Evolutionary conservation across 2,797 vertebrate species (phyloP).

Genomic region (Rachycentron canadum): DNA sequence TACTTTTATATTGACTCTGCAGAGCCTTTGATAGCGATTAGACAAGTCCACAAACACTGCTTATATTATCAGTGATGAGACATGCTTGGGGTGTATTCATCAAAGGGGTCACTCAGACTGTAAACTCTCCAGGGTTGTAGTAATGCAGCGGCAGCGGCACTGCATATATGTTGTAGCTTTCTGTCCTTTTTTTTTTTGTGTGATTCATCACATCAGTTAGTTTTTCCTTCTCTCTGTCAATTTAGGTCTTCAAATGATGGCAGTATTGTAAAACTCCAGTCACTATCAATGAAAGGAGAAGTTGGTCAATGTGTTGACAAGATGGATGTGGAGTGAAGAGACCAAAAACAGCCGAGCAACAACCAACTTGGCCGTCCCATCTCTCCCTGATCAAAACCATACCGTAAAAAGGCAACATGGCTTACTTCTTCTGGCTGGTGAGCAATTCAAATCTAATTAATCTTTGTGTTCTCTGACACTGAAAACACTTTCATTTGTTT

Average conservation of each 20-base stretch:
- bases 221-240: constrained; percentile 35
- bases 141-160: constrained; percentile 6
- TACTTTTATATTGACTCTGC: background rate
- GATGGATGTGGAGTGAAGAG: constrained; percentile 54
- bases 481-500: constrained; percentile 65
- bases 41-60: background rate
- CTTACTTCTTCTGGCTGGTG: constrained; percentile 49
- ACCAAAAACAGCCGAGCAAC: constrained; percentile 64
- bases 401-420: constrained; percentile 47
- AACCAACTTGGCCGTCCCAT: constrained; percentile 53
- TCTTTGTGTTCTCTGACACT: constrained; percentile 58
- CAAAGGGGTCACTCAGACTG: constrained; percentile 31
- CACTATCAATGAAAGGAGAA: constrained; percentile 55
- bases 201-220: constrained; percentile 39
- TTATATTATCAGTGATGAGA: constrained; percentile 4
- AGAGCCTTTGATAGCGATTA: background rate
- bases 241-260: constrained; percentile 40
- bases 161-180: constrained; percentile 11
- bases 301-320: constrained; percentile 66
- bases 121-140: constrained; percentile 11
- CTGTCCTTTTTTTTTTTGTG: constrained; percentile 6
- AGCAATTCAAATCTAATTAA: constrained; percentile 67
- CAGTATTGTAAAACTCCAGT: constrained; percentile 32
- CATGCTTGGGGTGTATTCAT: constrained; percentile 5
- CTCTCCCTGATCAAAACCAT: constrained; percentile 68